Base-by-base conservation (phyloP, 2,888 invertebrate species). In the Octonoba sinensis region DNA sequence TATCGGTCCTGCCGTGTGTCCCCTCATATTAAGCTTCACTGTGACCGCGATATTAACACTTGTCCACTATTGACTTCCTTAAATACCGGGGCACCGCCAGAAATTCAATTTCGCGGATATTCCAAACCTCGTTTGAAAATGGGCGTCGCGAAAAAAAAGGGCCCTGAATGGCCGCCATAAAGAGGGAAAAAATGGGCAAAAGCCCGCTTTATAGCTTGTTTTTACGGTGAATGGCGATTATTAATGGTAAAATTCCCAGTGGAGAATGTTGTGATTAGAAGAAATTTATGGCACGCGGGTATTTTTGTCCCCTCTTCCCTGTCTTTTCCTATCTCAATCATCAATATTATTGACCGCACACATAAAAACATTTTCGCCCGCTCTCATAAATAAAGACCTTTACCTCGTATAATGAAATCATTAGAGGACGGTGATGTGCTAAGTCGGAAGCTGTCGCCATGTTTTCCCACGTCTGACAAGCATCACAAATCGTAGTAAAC, bases 321-420 rank as follows among this genome's bases (percentile, higher is more conserved):
- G 22, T 20, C 49, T 20, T 27, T 44, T 57, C 65, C 78, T 65
- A 79, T 79, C 78, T 66, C 78, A 79, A 72, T 79, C 78, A 79
- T 79, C 78, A 71, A 79, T 79, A 79, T 79, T 79, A 79, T 79
- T 79, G 78, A 79, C 78, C 78, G 78, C 72, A 72, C 78, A 67
- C 78, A 79, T 79, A 79, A 79, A 79, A 79, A 79, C 78, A 79
- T 79, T 79, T 67, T 71, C 71, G 71, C 62, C 47, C 20, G 20
- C 51, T 60, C 78, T 67, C 78, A 79, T 79, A 79, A 79, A 79
- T 79, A 79, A 79, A 79, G 78, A 79, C 78, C 77, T 78, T 78
- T 78, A 57, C 71, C 51, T 66, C 78, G 66, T 67, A 79, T 79
- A 79, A 79, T 79, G 78, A 79, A 79, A 79, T 79, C 72, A 79